These are phyloP conservation scores for Phrynocephalus versicolor DNA, from an alignment of 2,113 vertebrate genomes.

Conservation along the genomic window DNA sequence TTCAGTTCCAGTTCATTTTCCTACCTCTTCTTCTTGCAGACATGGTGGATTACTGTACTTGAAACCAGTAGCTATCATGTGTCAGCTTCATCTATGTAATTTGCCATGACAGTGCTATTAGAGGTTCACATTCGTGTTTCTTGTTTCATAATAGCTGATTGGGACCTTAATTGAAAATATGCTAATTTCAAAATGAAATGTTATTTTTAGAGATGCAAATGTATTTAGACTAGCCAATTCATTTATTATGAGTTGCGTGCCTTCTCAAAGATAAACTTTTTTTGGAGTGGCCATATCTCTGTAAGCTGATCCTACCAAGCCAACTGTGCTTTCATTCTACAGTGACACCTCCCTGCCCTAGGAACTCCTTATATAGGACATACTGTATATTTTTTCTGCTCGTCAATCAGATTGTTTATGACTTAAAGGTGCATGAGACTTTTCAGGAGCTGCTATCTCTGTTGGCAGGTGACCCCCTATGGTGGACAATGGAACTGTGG, in stretches of 20 bases:
- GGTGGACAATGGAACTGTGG: background rate
- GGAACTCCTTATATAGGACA: background rate
- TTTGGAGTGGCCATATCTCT: slow-evolving; percentile 13
- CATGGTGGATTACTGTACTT: background rate
- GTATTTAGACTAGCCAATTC: slow-evolving; percentile 9
- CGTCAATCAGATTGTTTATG: background rate
- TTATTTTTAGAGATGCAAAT: slow-evolving; percentile 54
- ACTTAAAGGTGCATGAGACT: background rate
- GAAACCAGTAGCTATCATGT: background rate
- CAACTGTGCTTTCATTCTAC: background rate
- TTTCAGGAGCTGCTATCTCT: background rate
- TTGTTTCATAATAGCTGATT: slow-evolving; percentile 27
- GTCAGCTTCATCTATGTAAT: slow-evolving; percentile 17
- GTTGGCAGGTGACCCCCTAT: background rate
- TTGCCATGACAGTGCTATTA: slow-evolving; percentile 34
- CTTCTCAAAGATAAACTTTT: slow-evolving; percentile 29
- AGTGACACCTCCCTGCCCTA: background rate
- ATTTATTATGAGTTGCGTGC: slow-evolving; percentile 14
- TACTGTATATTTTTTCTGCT: background rate
- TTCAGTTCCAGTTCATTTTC: background rate
- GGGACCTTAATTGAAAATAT: slow-evolving; percentile 49
- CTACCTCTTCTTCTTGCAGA: slow-evolving; percentile 22
- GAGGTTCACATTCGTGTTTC: slow-evolving; percentile 24
- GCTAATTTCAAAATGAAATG: slow-evolving; percentile 47
- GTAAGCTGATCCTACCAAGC: background rate